Evolutionary conservation across 2,888 invertebrate species (phyloP), one percentile per base, ranked within the genome.

Genomic region (Calameuta pallipes): DNA sequence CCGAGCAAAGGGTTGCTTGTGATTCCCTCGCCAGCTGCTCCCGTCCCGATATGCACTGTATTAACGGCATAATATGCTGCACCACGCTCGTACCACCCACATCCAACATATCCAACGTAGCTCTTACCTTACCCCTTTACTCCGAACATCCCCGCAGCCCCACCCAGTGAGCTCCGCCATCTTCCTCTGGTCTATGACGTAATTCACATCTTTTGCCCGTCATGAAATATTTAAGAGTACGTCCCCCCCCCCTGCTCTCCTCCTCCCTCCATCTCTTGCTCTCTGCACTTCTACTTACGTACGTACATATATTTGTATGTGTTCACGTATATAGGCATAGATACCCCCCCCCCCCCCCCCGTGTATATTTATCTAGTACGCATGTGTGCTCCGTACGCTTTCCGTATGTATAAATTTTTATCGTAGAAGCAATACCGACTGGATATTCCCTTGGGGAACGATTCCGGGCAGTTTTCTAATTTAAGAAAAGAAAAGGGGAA

Each of bases 21-120:
- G 88, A 89, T 87, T 89, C 88, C 82, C 87, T 87, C 84, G 82
- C 85, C 89, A 89, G 89, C 88, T 89, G 89, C 85, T 86, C 83
- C 83, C 82, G 80, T 85, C 84, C 87, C 87, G 88, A 89, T 89
- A 89, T 87, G 88, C 89, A 85, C 84, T 88, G 87, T 89, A 89
- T 90, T 89, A 90, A 89, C 87, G 85, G 85, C 86, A 85, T 89
- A 88, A 90, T 89, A 89, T 89, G 87, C 89, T 84, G 80, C 86
- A 85, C 88, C 90, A 88, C 84, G 87, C 83, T 86, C 84, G 79
- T 80, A 84, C 85, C 85, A 82, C 78, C 84, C 82, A 83, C 83
- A 86, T 85, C 83, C 85, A 86, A 84, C 85, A 82, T 86, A 87
- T 86, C 84, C 84, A 81, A 77, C 82, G 81, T 75, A 77, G 80